Conservation (phyloP, 2,797 vertebrate genomes). For the Pantherophis vulpinus region DNA sequence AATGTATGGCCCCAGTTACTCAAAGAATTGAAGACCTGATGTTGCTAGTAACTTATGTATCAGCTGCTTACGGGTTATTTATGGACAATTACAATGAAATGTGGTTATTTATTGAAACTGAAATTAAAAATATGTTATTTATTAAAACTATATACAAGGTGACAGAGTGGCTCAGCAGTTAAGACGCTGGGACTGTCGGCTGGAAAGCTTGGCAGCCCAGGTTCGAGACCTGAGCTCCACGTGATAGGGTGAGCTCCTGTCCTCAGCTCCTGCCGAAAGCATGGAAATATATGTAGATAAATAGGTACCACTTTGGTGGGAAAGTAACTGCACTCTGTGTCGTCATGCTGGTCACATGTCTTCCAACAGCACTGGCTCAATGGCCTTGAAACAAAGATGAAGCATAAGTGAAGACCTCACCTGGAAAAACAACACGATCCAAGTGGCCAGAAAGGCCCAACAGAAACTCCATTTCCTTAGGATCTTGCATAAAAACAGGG, state of each 20-base stretch:
- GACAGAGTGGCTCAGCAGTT: background rate
- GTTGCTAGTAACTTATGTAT: background rate
- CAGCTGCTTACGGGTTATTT: background rate
- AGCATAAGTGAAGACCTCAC: no score
- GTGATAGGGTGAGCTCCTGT: no score
- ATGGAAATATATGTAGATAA: background rate
- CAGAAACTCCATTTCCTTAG: no score
- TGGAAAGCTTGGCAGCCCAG: background rate
- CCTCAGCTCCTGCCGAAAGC: background rate
- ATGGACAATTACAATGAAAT: background rate
- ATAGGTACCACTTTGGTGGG: background rate
- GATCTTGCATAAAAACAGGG: no score
- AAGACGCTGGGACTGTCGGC: background rate
- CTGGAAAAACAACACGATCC: no score
- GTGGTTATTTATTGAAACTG: background rate
- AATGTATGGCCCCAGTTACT: background rate
- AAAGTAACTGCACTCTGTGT: background rate
- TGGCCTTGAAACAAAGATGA: no score
- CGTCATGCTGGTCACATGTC: no score
- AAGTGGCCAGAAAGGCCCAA: no score
- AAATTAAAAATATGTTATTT: background rate
- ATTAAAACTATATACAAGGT: background rate
- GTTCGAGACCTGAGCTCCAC: background rate
- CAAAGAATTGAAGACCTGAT: background rate
- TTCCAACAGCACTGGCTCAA: no score